A percentile compares a stretch with the other conserved stretches of the same genome.
These are phyloP conservation scores for Uropsilus gracilis DNA, from an alignment of 2,113 vertebrate species.

Conservation along the genomic window DNA sequence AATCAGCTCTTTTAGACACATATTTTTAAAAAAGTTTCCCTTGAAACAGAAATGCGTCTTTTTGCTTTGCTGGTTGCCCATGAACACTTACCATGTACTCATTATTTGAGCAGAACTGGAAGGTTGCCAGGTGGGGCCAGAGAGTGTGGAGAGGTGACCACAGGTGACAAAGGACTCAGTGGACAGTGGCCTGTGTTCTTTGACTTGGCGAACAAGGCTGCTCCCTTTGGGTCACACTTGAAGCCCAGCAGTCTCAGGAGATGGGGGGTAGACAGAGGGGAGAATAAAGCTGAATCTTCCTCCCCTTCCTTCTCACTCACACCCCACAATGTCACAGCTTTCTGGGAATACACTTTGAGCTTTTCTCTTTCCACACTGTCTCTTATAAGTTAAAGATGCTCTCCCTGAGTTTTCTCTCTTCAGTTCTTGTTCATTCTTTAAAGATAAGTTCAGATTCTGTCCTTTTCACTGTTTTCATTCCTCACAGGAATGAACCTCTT, in stretches of 20 bases:
- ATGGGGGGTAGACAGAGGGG: no score
- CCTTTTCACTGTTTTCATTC: neutral
- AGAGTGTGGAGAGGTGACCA: neutral
- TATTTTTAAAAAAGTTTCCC: neutral
- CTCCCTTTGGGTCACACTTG: neutral
- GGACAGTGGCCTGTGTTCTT: conserved; percentile 46
- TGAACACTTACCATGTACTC: conserved; percentile 29
- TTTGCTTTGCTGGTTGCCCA: conserved; percentile 22
- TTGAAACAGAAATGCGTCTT: neutral
- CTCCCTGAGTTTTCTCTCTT: neutral
- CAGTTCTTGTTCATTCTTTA: neutral
- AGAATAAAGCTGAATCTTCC: neutral
- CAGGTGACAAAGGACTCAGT: neutral
- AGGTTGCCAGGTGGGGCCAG: neutral
- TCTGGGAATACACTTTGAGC: neutral
- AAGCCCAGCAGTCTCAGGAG: neutral
- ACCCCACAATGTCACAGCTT: neutral
- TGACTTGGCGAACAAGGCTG: neutral
- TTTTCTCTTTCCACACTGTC: neutral
- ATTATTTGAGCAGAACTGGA: neutral
- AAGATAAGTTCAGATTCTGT: neutral
- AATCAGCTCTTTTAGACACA: neutral
- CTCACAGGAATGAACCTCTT: neutral
- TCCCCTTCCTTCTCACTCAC: neutral
- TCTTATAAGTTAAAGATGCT: neutral